Evolutionary conservation across 2,888 invertebrate genomes (phyloP).

Genomic region (Heliconius sara): DNA sequence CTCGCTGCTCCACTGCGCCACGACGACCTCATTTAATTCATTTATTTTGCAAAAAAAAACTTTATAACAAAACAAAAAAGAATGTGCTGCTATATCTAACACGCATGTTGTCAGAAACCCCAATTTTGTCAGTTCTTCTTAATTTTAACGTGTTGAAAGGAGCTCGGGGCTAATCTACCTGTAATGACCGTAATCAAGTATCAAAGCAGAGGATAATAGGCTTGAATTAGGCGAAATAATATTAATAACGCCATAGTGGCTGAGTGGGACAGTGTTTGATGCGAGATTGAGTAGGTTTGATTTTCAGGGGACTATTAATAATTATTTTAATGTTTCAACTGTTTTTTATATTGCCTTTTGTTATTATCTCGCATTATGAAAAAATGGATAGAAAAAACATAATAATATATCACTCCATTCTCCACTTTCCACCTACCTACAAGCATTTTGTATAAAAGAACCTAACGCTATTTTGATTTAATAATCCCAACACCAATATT

Average conservation of each 20-base stretch:
- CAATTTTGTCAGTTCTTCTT: neutral
- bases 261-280: neutral
- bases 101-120: conserved; percentile 2
- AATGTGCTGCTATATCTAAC: conserved; percentile 10
- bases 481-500: no score
- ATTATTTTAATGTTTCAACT: no score
- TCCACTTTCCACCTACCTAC: no score
- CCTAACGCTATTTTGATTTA: no score
- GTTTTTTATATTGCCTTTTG: neutral
- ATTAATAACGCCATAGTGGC: neutral
- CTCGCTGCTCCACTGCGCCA: neutral
- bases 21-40: neutral
- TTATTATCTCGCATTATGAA: no score
- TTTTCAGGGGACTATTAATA: neutral
- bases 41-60: neutral
- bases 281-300: neutral
- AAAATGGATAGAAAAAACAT: no score
- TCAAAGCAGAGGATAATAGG: conserved; percentile 11
- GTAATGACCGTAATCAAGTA: conserved; percentile 25
- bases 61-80: neutral
- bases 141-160: conserved; percentile 22
- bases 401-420: no score
- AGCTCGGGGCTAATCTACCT: conserved; percentile 2
- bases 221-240: neutral
- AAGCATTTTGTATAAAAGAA: no score